Percentiles rank a stretch among this genome's conserved stretches.
phyloP scores from a whole-genome alignment of 2,797 vertebrate genomes.

The Dicrostonyx torquatus region DNA sequence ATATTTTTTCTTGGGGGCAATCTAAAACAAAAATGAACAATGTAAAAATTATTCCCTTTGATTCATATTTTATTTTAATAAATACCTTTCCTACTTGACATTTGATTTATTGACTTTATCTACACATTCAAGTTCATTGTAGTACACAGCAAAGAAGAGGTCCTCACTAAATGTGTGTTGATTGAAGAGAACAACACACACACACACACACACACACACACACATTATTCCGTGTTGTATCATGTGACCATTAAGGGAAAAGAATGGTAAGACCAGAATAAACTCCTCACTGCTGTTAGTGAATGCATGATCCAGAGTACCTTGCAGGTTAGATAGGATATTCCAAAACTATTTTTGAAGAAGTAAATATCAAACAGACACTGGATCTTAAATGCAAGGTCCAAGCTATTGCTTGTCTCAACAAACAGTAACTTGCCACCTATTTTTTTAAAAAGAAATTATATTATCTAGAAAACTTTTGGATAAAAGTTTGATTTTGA shows the following conservation, averaged over 20 bases:
- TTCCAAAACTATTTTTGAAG: not conserved
- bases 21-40: not conserved
- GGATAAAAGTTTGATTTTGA: not conserved
- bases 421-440: not conserved
- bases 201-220: not conserved
- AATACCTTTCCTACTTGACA: not conserved
- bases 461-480: not conserved
- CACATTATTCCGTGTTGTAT: not conserved
- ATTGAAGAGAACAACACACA: not conserved
- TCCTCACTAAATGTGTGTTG: constrained; percentile 25
- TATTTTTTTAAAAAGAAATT: not conserved
- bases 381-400: not conserved
- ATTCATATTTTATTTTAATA: not conserved
- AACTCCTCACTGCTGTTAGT: not conserved
- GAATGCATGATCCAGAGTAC: not conserved
- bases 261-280: not conserved
- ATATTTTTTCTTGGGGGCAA: not conserved
- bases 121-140: constrained; percentile 5
- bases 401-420: not conserved
- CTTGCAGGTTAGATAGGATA: not conserved
- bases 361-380: not conserved
- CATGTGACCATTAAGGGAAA: not conserved
- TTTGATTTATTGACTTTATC: constrained; percentile 1
- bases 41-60: not conserved
- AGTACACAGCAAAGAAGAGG: not conserved